Evolutionary conservation across 2,113 vertebrate genomes (phyloP), one percentile per base, ranked within the genome.

Genomic region (Mormoops blainvillei): DNA sequence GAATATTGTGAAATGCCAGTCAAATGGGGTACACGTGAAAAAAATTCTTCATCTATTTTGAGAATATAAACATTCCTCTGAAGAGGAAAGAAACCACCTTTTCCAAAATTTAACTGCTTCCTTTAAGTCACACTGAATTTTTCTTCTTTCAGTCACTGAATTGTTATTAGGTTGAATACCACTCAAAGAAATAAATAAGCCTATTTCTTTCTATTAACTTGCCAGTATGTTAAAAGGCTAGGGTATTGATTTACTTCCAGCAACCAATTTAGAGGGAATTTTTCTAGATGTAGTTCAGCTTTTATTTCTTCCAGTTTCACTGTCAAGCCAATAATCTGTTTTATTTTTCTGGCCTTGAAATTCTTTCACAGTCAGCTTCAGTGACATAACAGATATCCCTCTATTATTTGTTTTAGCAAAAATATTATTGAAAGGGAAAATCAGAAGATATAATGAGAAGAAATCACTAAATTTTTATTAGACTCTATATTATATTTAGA

Each of bases 111-210:
- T 82, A 85, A 74, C 77, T 73, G 36, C 31, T 87, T 94, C 22
- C 41, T 94, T 93, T 93, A 87, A 70, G 67, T 71, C 74, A 36
- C 0, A 33, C 19, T 65, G 52, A 5, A 80, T 92, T 97, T 97
- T 98, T 96, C 95, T 94, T 95, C 76, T 63, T 94, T 81, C 73
- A 86, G 80, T 91, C 45, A 1, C 3, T 96, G 76, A 97, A 96
- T 97, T 91, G 26, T 65, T 90, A 95, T 94, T 96, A 87, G 93
- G 58, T 43, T 87, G 95, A 96, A 93, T 89, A 94, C 91, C 91
- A 94, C 73, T 70, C 97, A 97, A 98, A 92, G 97, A 97, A 97
- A 95, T 96, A 97, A 98, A 97, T 65, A 98, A 94, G 81, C 91
- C 87, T 36, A 94, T 97, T 95, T 94, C 68, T 96, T 97, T 92